phyloP scores from a whole-genome alignment of 2,888 invertebrate species.

The Sialis lutaria region DNA sequence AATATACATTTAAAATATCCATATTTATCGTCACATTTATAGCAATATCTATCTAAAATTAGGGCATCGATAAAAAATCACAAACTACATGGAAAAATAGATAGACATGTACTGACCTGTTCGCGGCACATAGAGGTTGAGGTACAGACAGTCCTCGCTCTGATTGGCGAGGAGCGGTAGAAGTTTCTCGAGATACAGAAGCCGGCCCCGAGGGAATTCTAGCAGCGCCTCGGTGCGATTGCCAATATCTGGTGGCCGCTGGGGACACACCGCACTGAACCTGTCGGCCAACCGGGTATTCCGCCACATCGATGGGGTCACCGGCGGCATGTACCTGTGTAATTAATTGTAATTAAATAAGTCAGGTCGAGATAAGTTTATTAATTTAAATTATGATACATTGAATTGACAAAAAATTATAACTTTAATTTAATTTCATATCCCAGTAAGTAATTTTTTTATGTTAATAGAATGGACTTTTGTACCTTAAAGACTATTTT shows the following conservation, averaged over 20 bases:
- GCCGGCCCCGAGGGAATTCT: conserved; percentile 65
- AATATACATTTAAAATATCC: no score
- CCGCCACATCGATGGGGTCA: conserved; percentile 79
- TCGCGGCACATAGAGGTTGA: conserved; percentile 90
- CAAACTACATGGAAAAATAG: no score
- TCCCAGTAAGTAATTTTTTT: no score
- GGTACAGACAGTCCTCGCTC: conserved; percentile 94
- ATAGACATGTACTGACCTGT: conserved; percentile 32
- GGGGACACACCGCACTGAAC: conserved; percentile 77
- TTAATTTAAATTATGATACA: background rate
- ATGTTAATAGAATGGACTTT: no score
- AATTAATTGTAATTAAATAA: background rate
- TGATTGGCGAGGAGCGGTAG: conserved; percentile 75
- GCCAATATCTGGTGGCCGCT: conserved; percentile 46
- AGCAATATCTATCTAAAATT: no score
- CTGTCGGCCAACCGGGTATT: conserved; percentile 63
- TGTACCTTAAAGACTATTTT: no score
- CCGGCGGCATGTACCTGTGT: conserved; percentile 80
- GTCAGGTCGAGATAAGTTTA: background rate
- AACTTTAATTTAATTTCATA: no score
- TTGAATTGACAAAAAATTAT: no score
- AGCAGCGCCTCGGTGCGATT: conserved; percentile 44
- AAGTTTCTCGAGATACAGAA: conserved; percentile 69
- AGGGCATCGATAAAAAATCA: no score
- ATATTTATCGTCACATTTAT: no score